Evolutionary conservation across 2,888 invertebrate species (phyloP).

Genomic region (Cyrtodaria siliqua): DNA sequence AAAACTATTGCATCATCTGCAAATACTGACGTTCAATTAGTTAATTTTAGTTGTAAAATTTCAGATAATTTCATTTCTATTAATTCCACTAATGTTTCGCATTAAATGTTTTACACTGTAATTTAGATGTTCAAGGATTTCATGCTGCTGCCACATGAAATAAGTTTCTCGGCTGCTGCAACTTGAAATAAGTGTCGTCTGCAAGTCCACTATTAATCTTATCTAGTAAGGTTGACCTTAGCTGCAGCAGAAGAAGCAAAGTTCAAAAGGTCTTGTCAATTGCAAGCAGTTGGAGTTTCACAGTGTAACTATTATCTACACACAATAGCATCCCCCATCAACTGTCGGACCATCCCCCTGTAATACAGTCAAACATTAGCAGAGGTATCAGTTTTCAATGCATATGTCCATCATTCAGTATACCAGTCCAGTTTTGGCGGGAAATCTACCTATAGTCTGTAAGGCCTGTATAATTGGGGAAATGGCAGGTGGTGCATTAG

Average conservation of each 20-base stretch:
- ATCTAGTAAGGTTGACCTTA: background rate
- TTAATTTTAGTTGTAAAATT: no score
- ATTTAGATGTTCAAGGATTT: no score
- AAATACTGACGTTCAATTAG: no score
- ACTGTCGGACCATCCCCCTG: constrained; percentile 30
- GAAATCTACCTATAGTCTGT: background rate
- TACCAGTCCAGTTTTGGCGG: constrained; percentile 19
- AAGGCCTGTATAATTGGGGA: background rate
- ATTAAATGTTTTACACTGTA: no score
- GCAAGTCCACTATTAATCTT: background rate
- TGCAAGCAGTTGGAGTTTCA: constrained; percentile 49
- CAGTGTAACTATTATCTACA: constrained; percentile 63
- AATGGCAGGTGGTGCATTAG: background rate
- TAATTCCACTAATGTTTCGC: no score
- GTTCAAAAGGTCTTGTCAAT: constrained; percentile 64
- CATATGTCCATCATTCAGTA: background rate
- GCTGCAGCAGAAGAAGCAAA: constrained; percentile 31
- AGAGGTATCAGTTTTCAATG: constrained; percentile 5
- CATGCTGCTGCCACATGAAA: no score
- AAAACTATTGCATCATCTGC: no score
- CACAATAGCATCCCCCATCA: constrained; percentile 38
- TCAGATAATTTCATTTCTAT: no score
- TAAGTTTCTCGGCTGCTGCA: no score
- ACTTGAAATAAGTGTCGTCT: constrained; percentile 2
- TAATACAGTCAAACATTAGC: constrained; percentile 8